Evolutionary conservation across 2,113 vertebrate genomes (phyloP).

Genomic region (Seriola dumerili): DNA sequence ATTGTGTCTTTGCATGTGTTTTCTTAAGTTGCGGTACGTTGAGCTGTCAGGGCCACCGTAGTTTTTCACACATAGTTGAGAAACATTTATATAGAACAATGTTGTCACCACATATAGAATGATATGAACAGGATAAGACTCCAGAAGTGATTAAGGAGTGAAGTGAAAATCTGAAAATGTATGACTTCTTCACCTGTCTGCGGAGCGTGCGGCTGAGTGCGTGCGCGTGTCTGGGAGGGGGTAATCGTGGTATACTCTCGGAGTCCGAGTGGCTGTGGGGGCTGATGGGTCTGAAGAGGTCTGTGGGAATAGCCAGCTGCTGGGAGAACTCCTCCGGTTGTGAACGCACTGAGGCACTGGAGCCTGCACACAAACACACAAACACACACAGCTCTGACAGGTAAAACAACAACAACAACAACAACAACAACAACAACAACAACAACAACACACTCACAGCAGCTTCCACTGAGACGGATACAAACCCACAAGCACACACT

Average conservation of each 20-base stretch:
- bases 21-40: too few species aligned
- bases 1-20: too few species aligned
- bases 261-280: conserved; percentile 83
- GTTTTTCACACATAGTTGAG: neutral
- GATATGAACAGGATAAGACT: neutral
- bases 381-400: conserved; percentile 3
- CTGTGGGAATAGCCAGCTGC: conserved; percentile 87
- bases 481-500: too few species aligned
- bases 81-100: neutral
- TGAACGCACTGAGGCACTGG: conserved; percentile 88
- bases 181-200: conserved; percentile 89
- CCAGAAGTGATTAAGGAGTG: neutral
- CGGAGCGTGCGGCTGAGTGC: conserved; percentile 91
- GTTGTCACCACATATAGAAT: neutral
- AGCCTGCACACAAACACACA: conserved; percentile 83
- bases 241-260: conserved; percentile 86
- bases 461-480: too few species aligned
- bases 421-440: too few species aligned
- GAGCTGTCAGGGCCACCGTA: too few species aligned
- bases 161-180: neutral
- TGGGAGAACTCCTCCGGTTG: conserved; percentile 86
- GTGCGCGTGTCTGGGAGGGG: conserved; percentile 86
- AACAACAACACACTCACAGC: too few species aligned
- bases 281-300: conserved; percentile 87
- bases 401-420: neutral